Base-by-base conservation (phyloP, 2,888 invertebrate species). In the Orthonychiurus folsomi region DNA sequence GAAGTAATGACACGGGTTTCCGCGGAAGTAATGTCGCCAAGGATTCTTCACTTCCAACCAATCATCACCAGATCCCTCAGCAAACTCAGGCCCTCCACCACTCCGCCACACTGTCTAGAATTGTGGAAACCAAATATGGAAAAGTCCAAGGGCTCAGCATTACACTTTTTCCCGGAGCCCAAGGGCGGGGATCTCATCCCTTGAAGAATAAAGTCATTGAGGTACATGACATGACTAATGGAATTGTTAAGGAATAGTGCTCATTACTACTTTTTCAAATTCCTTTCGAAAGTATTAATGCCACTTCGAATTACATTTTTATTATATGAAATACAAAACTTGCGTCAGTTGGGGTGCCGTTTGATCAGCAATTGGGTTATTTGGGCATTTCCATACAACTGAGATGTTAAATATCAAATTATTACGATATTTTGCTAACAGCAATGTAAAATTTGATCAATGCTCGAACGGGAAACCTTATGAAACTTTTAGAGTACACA, bases 61-160 rank as follows among this genome's bases (percentile, higher is more conserved):
- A 12, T 55, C 56, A 24, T 26, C 37, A 26, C 3, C 24, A 57
- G 37, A 37, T 20, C 20, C n/a, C n/a, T 27, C 20, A 23, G 5
- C 20, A 21, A 59, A n/a, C 59, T 24, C 28, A 57, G 37, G 24
- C 28, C 12, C 59, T 21, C 20, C 5, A 21, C n/a, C 48, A 23
- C 3, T 24, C 48, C 3, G 50, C 59, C 2, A 26, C 59, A 3
- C 26, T 59, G 77, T 87, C 87, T 71, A 83, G 88, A 76, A 87
- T 89, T 74, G 86, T 90, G 74, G 86, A 87, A 78, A 89, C 89
- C 50, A 85, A 86, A 75, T 83, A 81, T 77, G 88, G 88, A 21
- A 64, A 67, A 62, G 67, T 72, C 48, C 72, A 72, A 61, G 72
- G 72, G 23, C 66, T 72, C 28, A 66, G 66, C 58, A 59, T 72